Conservation (phyloP, 2,888 invertebrate genomes). For the Alsophila aescularia region DNA sequence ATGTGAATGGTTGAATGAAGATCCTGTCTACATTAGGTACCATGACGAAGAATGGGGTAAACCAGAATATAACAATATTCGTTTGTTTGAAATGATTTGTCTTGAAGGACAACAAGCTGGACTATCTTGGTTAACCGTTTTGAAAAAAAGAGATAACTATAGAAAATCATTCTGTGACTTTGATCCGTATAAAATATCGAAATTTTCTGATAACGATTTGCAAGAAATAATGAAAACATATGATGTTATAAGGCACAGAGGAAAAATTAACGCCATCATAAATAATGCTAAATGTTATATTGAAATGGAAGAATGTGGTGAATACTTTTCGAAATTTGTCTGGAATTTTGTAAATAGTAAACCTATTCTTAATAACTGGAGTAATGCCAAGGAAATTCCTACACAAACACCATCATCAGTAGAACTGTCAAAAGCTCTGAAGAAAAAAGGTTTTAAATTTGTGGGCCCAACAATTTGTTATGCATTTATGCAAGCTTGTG, state of each 20-base stretch:
- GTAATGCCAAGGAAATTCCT: constrained; percentile 55
- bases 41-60: constrained; percentile 77
- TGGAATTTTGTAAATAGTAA: constrained; percentile 68
- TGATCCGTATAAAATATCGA: constrained; percentile 57
- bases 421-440: constrained; percentile 63
- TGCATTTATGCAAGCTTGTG: constrained; percentile 79
- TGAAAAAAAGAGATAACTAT: constrained; percentile 71
- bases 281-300: constrained; percentile 67
- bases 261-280: constrained; percentile 68
- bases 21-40: constrained; percentile 66
- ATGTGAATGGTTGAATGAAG: constrained; percentile 67
- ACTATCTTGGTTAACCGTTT: constrained; percentile 71
- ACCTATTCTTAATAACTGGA: constrained; percentile 64
- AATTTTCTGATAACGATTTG: constrained; percentile 51
- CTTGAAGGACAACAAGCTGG: constrained; percentile 79
- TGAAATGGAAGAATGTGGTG: constrained; percentile 59
- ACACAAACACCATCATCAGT: constrained; percentile 55
- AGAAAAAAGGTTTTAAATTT: constrained; percentile 68
- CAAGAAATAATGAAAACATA: constrained; percentile 45
- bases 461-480: constrained; percentile 73
- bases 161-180: constrained; percentile 60
- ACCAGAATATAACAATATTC: constrained; percentile 56
- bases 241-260: constrained; percentile 64
- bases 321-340: constrained; percentile 65
- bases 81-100: constrained; percentile 74